These are phyloP conservation scores for Bufo bufo DNA, from an alignment of 2,113 vertebrate species.

Conservation along the genomic window DNA sequence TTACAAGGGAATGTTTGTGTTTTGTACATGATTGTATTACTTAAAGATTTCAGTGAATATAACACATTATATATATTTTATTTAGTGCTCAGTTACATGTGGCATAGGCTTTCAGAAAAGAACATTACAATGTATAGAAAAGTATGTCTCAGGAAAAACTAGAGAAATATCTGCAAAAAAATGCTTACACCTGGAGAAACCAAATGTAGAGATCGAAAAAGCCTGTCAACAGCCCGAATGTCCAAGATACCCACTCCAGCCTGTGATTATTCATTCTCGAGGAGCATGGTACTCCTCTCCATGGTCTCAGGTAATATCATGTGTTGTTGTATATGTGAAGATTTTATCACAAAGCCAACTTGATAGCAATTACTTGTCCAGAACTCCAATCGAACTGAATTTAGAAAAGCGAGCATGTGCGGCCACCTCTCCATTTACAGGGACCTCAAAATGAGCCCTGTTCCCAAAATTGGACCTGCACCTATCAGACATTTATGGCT, in stretches of 20 bases:
- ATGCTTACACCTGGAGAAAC: conserved; percentile 77
- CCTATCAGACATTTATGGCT: no score
- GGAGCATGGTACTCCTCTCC: conserved; percentile 78
- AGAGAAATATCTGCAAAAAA: conserved; percentile 78
- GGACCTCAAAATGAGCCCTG: no score
- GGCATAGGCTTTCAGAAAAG: conserved; percentile 78
- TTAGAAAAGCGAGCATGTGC: no score
- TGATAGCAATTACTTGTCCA: no score
- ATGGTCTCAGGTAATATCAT: conserved; percentile 83
- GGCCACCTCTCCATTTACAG: no score
- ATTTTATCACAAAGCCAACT: no score
- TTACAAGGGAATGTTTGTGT: background rate
- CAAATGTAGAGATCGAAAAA: conserved; percentile 74
- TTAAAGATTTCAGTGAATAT: background rate
- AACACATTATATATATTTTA: background rate
- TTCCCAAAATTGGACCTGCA: no score
- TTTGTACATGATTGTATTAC: background rate
- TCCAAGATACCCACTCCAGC: conserved; percentile 59
- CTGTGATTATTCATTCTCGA: conserved; percentile 44
- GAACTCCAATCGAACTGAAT: no score
- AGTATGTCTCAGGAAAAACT: conserved; percentile 81
- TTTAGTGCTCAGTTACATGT: conserved; percentile 83
- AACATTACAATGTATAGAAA: conserved; percentile 81
- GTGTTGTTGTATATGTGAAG: no score
- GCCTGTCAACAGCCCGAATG: conserved; percentile 72